Evolutionary conservation across 2,888 invertebrate species (phyloP), one percentile per base, ranked within the genome.

Genomic region (Mesochorus sp.): DNA sequence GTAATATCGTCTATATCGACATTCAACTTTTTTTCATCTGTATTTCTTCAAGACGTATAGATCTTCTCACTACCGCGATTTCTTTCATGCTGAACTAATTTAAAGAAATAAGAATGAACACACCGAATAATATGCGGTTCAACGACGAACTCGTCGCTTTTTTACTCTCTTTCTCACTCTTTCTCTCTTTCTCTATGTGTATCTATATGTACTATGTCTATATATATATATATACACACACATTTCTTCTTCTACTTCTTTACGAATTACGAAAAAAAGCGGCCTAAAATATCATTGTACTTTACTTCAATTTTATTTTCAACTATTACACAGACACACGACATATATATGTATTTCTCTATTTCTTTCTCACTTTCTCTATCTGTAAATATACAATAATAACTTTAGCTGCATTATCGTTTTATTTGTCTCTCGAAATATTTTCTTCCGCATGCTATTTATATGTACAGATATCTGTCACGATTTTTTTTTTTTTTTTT

Each of bases 241-340:
- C 62, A 31, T n/a, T 55, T 59, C 57, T 64, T 68, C 68, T 62
- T 51, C 72, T 73, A 67, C 67, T 68, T 75, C 67, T 62, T 73
- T 68, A 42, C 72, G 49, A 73, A 73, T 62, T 77, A 77, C 67
- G 72, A 72, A 76, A 64, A 68, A 47, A 57, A 73, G n/a, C 42
- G 76, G 70, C 70, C 71, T 76, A 55, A 59, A 24, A 62, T 39
- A 55, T 68, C 53, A 57, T 73, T 47, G 47, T 55, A 28, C 19
- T 49, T 73, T 14, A 47, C 49, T n/a, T n/a, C 26, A 61, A 10
- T 28, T 73, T 59, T 49, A 39, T 42, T 28, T 28, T 26, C 12
- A n/a, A 37, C n/a, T 66, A 39, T 49, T 19, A 64, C 47, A 64
- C 64, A 26, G 12, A 57, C 24, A 37, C 47, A 37, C 31, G 19